Conservation (phyloP, 2,797 vertebrate species). For the Hippopotamyrus pictus region DNA sequence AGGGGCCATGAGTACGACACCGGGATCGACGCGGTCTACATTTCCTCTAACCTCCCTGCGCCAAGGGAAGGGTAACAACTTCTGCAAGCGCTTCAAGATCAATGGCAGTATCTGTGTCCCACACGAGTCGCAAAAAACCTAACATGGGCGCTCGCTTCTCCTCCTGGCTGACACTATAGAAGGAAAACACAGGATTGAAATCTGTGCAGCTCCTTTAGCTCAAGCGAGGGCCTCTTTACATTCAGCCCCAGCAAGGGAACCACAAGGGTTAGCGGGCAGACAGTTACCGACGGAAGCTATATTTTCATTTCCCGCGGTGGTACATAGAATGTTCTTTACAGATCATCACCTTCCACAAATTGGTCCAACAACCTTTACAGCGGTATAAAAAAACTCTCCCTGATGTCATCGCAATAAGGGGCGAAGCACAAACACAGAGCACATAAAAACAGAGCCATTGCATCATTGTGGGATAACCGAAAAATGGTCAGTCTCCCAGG, state of each 20-base stretch:
- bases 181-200: background rate
- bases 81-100: background rate
- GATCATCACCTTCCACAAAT: slow-evolving; percentile 25
- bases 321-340: slow-evolving; percentile 26
- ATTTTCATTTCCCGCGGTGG: slow-evolving; percentile 7
- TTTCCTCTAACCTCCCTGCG: background rate
- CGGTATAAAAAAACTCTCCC: background rate
- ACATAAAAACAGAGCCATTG: background rate
- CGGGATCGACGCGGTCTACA: background rate
- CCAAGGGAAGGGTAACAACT: background rate
- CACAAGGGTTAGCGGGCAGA: slow-evolving; percentile 18
- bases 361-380: slow-evolving; percentile 15
- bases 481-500: background rate
- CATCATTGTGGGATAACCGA: background rate
- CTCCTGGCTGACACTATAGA: background rate
- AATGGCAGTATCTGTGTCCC: background rate
- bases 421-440: background rate
- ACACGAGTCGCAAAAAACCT: background rate
- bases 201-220: background rate
- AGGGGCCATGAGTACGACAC: background rate
- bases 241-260: background rate
- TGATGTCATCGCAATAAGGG: background rate
- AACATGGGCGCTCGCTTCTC: background rate
- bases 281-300: slow-evolving; percentile 26
- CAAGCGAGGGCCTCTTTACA: background rate